A percentile compares a stretch with the other conserved stretches of the same genome.
Evolutionary conservation across 2,113 vertebrate genomes (phyloP).

Genomic region (Myiozetetes cayanensis): DNA sequence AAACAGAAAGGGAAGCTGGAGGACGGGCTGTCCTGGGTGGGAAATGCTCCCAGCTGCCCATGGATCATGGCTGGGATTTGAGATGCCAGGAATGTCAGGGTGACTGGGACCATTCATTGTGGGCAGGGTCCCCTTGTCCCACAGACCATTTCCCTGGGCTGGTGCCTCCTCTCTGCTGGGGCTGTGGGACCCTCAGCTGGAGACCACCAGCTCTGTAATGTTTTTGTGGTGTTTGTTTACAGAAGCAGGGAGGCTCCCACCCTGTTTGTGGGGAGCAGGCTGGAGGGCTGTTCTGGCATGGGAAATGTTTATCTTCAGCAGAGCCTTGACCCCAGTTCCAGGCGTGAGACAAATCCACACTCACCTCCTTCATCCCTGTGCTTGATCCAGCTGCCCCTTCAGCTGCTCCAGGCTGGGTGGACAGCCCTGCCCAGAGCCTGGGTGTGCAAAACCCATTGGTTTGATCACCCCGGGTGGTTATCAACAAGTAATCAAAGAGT

Average conservation of each 20-base stretch:
- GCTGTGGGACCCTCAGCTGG: background rate
- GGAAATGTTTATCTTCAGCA: background rate
- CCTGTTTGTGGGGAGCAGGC: background rate
- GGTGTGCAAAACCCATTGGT: fast-evolving
- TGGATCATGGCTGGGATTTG: fast-evolving
- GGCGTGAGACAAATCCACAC: background rate
- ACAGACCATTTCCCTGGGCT: no score
- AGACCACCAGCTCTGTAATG: background rate
- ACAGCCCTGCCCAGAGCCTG: background rate
- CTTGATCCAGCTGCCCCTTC: background rate
- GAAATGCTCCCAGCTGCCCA: background rate
- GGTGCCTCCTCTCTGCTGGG: fast-evolving
- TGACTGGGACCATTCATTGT: background rate
- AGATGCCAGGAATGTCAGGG: background rate
- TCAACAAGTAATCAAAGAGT: background rate
- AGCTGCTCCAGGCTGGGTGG: background rate
- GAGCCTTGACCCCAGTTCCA: background rate
- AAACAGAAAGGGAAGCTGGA: background rate
- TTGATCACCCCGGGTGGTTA: background rate
- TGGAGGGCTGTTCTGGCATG: background rate
- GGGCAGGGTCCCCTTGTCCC: background rate
- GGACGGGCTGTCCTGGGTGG: background rate
- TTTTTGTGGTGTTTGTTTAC: background rate
- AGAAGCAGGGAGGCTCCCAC: background rate
- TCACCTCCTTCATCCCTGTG: background rate